Conservation (phyloP, 2,888 invertebrate species). For the Euzetes globulus region DNA sequence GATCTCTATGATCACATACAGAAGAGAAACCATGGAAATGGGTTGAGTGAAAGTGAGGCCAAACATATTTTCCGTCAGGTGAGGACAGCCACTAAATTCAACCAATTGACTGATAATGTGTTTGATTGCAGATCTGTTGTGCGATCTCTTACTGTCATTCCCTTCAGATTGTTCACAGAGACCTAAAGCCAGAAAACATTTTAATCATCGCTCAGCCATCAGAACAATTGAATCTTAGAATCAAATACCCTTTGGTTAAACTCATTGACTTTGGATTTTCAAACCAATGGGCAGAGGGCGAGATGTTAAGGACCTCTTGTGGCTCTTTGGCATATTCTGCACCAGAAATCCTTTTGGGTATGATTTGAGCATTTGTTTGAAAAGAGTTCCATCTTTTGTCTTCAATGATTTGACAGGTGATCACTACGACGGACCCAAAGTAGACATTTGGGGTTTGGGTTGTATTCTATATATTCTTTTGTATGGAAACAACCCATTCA, state of each 20-base stretch:
- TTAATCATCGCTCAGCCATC: slow-evolving; percentile 96
- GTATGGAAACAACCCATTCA: slow-evolving; percentile 93
- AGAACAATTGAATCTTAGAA: slow-evolving; percentile 7
- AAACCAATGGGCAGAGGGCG: slow-evolving; percentile 70
- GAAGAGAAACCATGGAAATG: slow-evolving; percentile 54
- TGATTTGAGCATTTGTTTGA: not conserved
- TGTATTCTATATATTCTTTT: slow-evolving; percentile 98
- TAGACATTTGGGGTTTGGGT: slow-evolving; percentile 97
- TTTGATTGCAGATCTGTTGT: slow-evolving; percentile 86
- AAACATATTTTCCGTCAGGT: slow-evolving; percentile 37
- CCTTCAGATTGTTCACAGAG: slow-evolving; percentile 76
- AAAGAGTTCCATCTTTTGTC: not conserved
- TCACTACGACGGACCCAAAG: slow-evolving; percentile 96
- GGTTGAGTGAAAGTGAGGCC: slow-evolving; percentile 35
- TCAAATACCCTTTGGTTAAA: slow-evolving; percentile 64
- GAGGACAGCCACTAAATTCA: not conserved
- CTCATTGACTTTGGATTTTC: slow-evolving; percentile 97
- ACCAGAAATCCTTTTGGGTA: slow-evolving; percentile 91
- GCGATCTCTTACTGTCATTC: slow-evolving; percentile 97
- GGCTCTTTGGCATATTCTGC: slow-evolving; percentile 98
- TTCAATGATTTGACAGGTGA: slow-evolving; percentile 52
- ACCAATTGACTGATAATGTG: not conserved
- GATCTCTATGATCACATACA: slow-evolving; percentile 98
- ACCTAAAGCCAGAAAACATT: slow-evolving; percentile 98
- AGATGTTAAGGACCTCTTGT: slow-evolving; percentile 94